Percentiles rank a stretch among this genome's conserved stretches.
Conservation (phyloP, 2,797 vertebrate genomes). For the Spea hammondii region DNA sequence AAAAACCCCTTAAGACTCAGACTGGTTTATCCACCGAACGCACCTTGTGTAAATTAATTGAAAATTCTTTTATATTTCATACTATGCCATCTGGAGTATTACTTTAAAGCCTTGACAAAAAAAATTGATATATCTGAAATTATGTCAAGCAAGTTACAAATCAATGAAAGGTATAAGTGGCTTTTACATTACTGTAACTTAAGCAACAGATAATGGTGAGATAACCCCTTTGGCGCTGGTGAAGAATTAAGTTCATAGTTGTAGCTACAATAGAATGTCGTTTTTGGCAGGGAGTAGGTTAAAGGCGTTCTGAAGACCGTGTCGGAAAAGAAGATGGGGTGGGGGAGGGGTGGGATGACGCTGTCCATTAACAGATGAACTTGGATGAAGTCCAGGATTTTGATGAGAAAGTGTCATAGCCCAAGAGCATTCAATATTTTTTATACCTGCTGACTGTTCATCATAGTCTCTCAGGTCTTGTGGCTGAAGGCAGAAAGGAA, state of each 20-base stretch:
- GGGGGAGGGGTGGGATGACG: constrained; percentile 67
- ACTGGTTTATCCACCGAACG: constrained; percentile 11
- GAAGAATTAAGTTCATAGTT: background rate
- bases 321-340: constrained; percentile 49
- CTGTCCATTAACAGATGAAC: constrained; percentile 99
- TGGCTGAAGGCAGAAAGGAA: constrained; percentile 74
- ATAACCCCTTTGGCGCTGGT: constrained; percentile 15
- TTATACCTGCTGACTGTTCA: constrained; percentile 81
- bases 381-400: constrained; percentile 88
- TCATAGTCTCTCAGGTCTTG: constrained; percentile 81
- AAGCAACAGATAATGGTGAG: background rate
- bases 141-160: constrained; percentile 16
- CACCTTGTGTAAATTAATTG: constrained; percentile 18
- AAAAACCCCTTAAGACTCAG: background rate
- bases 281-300: constrained; percentile 37
- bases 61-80: constrained; percentile 27
- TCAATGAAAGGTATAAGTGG: constrained; percentile 7
- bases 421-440: constrained; percentile 66
- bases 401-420: constrained; percentile 88
- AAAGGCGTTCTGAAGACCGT: constrained; percentile 46
- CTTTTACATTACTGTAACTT: constrained; percentile 22
- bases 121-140: constrained; percentile 1
- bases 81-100: constrained; percentile 22
- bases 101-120: constrained; percentile 13
- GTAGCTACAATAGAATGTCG: background rate